Conservation (phyloP, 2,888 invertebrate genomes). For the Tenthredo amoena region DNA sequence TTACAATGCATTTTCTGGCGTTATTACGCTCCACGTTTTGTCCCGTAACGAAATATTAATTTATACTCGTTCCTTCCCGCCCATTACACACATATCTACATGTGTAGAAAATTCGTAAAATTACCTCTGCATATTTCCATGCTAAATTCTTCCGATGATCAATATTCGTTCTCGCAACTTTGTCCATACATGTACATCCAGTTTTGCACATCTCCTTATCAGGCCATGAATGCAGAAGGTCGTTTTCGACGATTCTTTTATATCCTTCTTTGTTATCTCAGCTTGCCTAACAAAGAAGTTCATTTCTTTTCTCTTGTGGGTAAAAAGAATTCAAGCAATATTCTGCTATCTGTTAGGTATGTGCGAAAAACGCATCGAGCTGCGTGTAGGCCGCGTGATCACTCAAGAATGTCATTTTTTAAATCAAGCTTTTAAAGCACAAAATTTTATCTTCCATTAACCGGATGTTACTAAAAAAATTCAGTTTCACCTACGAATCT, state of each 20-base stretch:
- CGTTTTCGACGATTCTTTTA: not conserved
- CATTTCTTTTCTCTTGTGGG: not conserved
- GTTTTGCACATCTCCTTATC: conserved; percentile 1
- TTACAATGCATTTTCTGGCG: not conserved
- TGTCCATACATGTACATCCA: not conserved
- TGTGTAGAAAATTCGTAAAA: not conserved
- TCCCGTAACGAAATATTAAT: not conserved
- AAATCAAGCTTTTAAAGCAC: not conserved
- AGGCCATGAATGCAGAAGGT: not conserved
- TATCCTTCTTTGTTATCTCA: not conserved
- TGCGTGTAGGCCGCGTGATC: not conserved
- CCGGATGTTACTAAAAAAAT: not conserved
- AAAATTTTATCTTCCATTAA: not conserved
- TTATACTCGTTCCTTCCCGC: not conserved
- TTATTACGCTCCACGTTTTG: not conserved
- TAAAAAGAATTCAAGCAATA: not conserved
- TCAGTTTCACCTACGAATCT: not conserved
- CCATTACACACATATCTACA: not conserved
- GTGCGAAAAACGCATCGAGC: not conserved
- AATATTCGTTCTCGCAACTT: not conserved
- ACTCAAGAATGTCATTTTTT: not conserved
- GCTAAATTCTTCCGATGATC: conserved; percentile 10
- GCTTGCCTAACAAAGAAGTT: not conserved
- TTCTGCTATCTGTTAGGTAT: not conserved
- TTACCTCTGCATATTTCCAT: conserved; percentile 6